Conservation (phyloP, 1,140 invertebrate species). For the Trigoniulus corallinus region DNA sequence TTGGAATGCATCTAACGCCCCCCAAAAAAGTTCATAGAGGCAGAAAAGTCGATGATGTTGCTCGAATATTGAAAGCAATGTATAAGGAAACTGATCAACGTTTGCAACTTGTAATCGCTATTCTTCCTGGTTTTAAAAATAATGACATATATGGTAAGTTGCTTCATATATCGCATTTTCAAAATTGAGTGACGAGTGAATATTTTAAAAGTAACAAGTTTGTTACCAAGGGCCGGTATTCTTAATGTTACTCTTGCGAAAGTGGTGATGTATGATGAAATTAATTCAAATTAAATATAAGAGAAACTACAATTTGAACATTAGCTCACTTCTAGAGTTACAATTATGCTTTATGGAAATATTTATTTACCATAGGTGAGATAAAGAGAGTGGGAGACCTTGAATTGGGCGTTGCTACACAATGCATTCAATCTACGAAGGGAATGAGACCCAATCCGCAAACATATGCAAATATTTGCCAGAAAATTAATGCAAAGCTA, state of each 20-base stretch:
- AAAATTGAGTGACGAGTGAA: no score
- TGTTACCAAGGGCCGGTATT: no score
- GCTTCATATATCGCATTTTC: background rate
- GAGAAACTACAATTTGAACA: no score
- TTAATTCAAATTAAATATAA: no score
- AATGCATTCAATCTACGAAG: conserved; percentile 53
- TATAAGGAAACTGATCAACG: background rate
- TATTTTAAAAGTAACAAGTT: no score
- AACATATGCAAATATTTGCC: conserved; percentile 50
- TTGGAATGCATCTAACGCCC: background rate
- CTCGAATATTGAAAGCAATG: background rate
- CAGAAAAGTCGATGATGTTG: background rate
- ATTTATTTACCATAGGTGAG: conserved; percentile 20
- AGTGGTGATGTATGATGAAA: no score
- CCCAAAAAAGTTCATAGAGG: background rate
- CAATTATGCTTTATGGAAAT: background rate
- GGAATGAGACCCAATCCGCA: conserved; percentile 24
- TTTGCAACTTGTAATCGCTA: background rate
- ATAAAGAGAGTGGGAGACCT: conserved; percentile 61
- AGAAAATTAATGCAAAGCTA: conserved; percentile 73
- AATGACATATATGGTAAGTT: background rate
- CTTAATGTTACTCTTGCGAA: no score
- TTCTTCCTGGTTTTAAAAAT: background rate
- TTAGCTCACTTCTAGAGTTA: background rate
- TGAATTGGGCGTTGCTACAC: conserved; percentile 53